Base-by-base conservation (phyloP, 2,113 vertebrate genomes). In the Siphamia tubifer region DNA sequence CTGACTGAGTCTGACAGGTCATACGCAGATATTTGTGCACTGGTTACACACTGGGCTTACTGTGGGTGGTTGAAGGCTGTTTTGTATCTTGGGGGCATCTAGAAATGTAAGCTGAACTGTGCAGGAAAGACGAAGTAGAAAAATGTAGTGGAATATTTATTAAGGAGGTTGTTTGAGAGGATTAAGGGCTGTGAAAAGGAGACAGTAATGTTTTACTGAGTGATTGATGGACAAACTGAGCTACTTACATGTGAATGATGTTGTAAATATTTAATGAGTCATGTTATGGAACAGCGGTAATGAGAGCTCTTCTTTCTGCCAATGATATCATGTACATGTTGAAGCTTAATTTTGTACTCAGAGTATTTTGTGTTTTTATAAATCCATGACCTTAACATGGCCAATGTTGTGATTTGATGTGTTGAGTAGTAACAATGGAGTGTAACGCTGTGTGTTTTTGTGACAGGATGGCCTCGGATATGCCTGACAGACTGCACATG, bases 1-100 rank as follows among this genome's bases (percentile, higher is more conserved):
- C 78, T 96, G 86, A 74, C 66, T 4, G 91, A 92, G 19, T 11
- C 78, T 3, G 92, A 94, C 0, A 89, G 91, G 94, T 94, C 31
- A 36, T 56, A 36, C 23, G 30, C 5, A 31, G 7, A 52, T 15
- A 25, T 2, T 44, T 24, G 45, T 19, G 48, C 16, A 36, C 31
- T 39, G 6, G 7, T 5, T 3, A 40, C 4, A 40, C 4, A 9
- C 8, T 1, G 20, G 6, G 23, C 3, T 32, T n/a, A 35, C 61
- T 35, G 44, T 10, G 11, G 7, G 9, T 24, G 15, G 9, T 27
- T 15, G 16, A 57, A 19, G 16, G 25, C 24, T 6, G 16, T 49
- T 60, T 61, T 48, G 49, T 63, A 13, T 35, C 48, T 24, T 30
- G 13, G 6, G 6, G 30, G n/a, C 4, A 8, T 25, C 13, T 15